A percentile compares a stretch with the other conserved stretches of the same genome.
Evolutionary conservation across 2,797 vertebrate genomes (phyloP).

Genomic region (Garrulus glandarius): DNA sequence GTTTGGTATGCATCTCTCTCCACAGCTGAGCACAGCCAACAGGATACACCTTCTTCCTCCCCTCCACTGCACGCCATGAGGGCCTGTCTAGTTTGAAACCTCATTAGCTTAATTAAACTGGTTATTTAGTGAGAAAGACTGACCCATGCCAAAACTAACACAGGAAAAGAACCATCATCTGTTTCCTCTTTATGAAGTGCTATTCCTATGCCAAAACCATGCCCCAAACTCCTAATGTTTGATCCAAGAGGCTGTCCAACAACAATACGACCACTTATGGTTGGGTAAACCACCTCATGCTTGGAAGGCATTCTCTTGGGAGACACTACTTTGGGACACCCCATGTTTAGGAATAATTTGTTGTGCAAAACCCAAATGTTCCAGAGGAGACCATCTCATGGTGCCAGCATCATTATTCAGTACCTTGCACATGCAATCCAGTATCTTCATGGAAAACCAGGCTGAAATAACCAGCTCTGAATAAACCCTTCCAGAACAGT

Average conservation of each 20-base stretch:
- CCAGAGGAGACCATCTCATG: neutral
- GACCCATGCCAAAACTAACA: conserved; percentile 4
- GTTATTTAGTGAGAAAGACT: neutral
- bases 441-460: neutral
- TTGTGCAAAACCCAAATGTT: neutral
- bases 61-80: fast-evolving
- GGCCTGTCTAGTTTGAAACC: neutral
- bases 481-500: neutral
- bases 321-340: neutral
- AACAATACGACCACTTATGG: neutral
- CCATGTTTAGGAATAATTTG: neutral
- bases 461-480: neutral
- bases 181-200: neutral
- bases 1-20: neutral
- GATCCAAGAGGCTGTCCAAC: neutral
- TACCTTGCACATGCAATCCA: neutral
- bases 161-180: neutral
- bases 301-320: neutral
- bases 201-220: neutral
- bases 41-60: neutral
- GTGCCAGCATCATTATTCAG: neutral
- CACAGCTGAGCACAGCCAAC: neutral
- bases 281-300: neutral
- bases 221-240: neutral
- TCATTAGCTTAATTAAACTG: neutral